Evolutionary conservation across 2,797 vertebrate species (phyloP).

Genomic region (Siniperca scherzeri): DNA sequence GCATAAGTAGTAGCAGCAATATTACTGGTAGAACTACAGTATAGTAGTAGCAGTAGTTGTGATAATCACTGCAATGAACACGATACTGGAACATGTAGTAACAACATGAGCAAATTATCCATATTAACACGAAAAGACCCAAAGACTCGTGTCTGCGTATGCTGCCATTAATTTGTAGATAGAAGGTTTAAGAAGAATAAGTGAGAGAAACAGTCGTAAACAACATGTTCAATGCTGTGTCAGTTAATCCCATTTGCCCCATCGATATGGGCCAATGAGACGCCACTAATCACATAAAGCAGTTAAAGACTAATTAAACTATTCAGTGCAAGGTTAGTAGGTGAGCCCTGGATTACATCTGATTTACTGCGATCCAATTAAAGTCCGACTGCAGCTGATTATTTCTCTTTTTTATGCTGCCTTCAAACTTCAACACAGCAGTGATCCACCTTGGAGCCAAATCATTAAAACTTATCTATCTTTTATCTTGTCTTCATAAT

Average conservation of each 20-base stretch:
- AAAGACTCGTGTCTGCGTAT: neutral
- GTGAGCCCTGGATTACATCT: conserved; percentile 33
- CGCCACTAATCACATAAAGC: conserved; percentile 12
- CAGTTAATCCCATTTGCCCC: neutral
- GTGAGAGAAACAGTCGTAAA: neutral
- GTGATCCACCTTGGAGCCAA: neutral
- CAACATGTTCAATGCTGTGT: neutral
- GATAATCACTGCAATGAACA: neutral
- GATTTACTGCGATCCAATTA: conserved; percentile 28
- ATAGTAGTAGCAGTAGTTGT: neutral
- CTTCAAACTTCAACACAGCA: neutral
- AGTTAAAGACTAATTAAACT: conserved; percentile 27
- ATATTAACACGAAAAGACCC: neutral
- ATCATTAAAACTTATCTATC: neutral
- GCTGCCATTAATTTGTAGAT: neutral
- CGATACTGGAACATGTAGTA: neutral
- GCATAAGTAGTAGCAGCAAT: neutral
- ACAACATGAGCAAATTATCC: neutral
- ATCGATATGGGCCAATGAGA: neutral
- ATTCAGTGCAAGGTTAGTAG: conserved; percentile 9
- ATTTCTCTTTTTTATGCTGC: neutral
- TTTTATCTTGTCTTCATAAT: too few relatives aligned
- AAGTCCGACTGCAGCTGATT: neutral
- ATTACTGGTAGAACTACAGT: neutral
- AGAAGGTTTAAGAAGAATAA: neutral